These are phyloP conservation scores for Otus sunia DNA, from an alignment of 2,113 vertebrate genomes.

Conservation along the genomic window DNA sequence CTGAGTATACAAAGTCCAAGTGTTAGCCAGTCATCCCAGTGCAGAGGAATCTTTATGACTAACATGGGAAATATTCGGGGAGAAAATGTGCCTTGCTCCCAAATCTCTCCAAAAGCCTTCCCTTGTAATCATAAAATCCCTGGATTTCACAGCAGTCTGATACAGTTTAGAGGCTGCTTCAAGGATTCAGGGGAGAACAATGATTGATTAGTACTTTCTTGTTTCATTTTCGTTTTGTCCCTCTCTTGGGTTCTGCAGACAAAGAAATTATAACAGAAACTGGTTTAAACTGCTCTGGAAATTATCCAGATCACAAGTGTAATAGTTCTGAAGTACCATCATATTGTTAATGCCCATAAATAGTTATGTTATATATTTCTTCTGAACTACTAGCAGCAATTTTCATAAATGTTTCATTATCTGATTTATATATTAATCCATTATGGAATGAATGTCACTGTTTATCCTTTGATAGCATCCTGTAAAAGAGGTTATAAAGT, in stretches of 20 bases:
- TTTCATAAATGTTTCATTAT: not conserved
- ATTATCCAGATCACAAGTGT: not conserved
- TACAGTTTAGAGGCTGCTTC: not conserved
- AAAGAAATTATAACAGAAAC: not conserved
- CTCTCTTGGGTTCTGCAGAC: not conserved
- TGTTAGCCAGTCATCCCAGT: not conserved
- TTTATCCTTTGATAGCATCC: not conserved
- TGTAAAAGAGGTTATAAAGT: not conserved
- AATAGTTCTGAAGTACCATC: not conserved
- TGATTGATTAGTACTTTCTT: not conserved
- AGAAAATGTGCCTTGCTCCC: not conserved
- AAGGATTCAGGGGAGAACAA: not conserved
- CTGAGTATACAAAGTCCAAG: not conserved
- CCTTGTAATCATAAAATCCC: not conserved
- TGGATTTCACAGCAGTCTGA: not conserved
- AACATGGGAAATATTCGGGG: not conserved
- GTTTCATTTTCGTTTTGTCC: not conserved
- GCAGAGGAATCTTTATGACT: not conserved
- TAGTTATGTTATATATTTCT: not conserved
- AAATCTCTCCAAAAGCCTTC: not conserved
- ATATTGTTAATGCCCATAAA: not conserved
- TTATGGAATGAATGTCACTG: not conserved
- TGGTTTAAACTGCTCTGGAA: not conserved
- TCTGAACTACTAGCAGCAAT: not conserved
- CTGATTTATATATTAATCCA: not conserved